These are phyloP conservation scores for Onychorhynchus coronatus DNA, from an alignment of 2,113 vertebrate genomes.

Conservation along the genomic window DNA sequence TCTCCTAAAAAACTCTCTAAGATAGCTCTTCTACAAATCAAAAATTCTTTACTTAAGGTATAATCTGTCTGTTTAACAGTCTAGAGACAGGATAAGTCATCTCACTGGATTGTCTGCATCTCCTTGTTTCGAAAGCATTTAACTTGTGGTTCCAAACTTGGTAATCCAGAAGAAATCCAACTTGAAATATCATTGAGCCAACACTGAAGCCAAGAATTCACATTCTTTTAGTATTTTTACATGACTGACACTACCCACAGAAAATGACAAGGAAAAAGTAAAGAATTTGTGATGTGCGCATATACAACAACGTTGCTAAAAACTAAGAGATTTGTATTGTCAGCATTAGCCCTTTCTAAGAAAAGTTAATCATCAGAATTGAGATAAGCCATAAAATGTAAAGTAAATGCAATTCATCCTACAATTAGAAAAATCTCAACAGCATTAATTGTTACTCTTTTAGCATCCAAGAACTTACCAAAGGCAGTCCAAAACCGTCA, in stretches of 20 bases:
- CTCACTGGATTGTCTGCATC: not conserved
- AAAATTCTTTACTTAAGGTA: not conserved
- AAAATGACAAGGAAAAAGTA: not conserved
- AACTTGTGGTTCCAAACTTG: not conserved
- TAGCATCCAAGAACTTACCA: not conserved
- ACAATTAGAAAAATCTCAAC: not conserved
- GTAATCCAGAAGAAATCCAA: not conserved
- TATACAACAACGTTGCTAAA: not conserved
- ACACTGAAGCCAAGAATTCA: not conserved
- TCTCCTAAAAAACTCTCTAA: not conserved
- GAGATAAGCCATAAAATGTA: not conserved
- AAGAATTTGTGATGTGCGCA: not conserved
- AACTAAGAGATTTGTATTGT: not conserved
- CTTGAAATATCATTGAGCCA: not conserved
- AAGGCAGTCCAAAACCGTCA: not conserved
- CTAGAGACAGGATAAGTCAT: not conserved
- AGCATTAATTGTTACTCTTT: not conserved
- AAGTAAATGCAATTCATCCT: not conserved
- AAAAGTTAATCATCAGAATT: not conserved
- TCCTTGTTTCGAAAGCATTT: not conserved
- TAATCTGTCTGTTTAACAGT: not conserved
- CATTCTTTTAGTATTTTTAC: not conserved
- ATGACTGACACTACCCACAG: not conserved
- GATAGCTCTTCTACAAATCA: not conserved
- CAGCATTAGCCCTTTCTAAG: not conserved